These are phyloP conservation scores for Drosophila fungiperda DNA, from an alignment of 2,888 invertebrate species.

Conservation along the genomic window DNA sequence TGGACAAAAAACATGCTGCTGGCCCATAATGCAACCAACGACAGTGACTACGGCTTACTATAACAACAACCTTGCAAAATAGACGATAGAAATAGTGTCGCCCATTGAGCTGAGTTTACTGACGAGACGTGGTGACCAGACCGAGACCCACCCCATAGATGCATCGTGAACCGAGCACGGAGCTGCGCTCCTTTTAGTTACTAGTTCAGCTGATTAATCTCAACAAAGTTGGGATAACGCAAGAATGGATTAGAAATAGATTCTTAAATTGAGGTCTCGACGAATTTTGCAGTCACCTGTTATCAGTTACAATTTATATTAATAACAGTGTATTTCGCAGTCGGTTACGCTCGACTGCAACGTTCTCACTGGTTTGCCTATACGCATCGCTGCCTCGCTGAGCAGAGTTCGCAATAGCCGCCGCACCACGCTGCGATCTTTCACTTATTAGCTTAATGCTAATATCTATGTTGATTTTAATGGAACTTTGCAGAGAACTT, in stretches of 20 bases:
- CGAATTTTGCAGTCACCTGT: background rate
- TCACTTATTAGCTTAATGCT: constrained; percentile 55
- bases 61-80: constrained; percentile 36
- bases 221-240: background rate
- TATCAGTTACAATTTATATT: background rate
- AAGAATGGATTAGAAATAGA: background rate
- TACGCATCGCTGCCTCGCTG: constrained; percentile 42
- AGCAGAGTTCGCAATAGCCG: constrained; percentile 33
- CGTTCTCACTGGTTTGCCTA: constrained; percentile 5
- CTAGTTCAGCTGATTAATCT: background rate
- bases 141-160: constrained; percentile 37
- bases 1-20: constrained; percentile 62
- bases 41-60: constrained; percentile 26
- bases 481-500: background rate
- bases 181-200: constrained; percentile 18
- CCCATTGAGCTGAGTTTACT: constrained; percentile 46
- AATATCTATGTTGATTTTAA: constrained; percentile 41
- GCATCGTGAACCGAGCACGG: constrained; percentile 8
- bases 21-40: constrained; percentile 21
- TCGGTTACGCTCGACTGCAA: background rate
- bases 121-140: constrained; percentile 51
- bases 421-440: constrained; percentile 19
- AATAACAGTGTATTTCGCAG: background rate
- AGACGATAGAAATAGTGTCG: constrained; percentile 37
- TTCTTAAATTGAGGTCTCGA: background rate